Conservation (phyloP, 2,113 vertebrate species). For the Salvelinus sp. region DNA sequence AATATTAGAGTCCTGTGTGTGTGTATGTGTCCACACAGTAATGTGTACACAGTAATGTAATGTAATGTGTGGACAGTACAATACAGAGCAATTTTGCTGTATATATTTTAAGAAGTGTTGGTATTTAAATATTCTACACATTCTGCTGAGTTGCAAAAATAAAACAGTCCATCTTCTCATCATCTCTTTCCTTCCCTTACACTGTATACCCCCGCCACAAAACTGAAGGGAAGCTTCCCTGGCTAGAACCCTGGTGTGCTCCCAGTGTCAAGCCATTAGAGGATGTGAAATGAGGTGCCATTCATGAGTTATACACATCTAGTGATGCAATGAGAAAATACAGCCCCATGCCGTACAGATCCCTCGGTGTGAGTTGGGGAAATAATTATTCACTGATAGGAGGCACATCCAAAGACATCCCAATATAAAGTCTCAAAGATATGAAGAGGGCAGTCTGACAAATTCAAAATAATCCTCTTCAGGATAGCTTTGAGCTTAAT, state of each 20-base stretch:
- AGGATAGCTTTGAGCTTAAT: constrained; percentile 61
- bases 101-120: constrained; percentile 15
- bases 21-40: not conserved
- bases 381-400: constrained; percentile 67
- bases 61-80: not conserved
- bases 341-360: constrained; percentile 55
- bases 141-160: constrained; percentile 8
- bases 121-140: constrained; percentile 21
- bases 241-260: constrained; percentile 70
- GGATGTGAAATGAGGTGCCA: constrained; percentile 83
- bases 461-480: constrained; percentile 70
- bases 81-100: not conserved
- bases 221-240: constrained; percentile 64
- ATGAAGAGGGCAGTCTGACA: constrained; percentile 56
- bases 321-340: constrained; percentile 69
- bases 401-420: constrained; percentile 59
- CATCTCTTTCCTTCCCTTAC: constrained; percentile 59
- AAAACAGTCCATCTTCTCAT: constrained; percentile 61
- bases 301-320: constrained; percentile 78
- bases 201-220: constrained; percentile 54
- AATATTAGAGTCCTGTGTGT: not conserved
- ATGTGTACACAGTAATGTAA: too few species aligned
- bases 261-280: constrained; percentile 81
- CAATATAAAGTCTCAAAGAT: constrained; percentile 62
- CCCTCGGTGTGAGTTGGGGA: constrained; percentile 53